Evolutionary conservation across 2,113 vertebrate species (phyloP).

Genomic region (Ardeotis arabs): DNA sequence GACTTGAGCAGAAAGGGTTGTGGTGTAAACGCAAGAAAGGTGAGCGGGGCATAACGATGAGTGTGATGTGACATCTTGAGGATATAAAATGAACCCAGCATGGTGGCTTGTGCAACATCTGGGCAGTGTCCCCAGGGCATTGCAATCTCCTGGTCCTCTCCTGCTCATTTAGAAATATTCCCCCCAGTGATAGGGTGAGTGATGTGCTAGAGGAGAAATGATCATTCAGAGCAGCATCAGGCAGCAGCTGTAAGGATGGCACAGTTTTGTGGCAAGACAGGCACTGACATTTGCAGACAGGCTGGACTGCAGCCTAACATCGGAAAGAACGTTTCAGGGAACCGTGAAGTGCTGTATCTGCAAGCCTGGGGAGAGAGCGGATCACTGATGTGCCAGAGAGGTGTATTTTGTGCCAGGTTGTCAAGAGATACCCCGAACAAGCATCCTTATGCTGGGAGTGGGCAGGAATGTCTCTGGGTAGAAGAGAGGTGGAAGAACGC

Average conservation of each 20-base stretch:
- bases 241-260: background rate
- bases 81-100: background rate
- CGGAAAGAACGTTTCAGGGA: background rate
- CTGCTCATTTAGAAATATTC: background rate
- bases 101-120: background rate
- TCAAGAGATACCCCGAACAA: background rate
- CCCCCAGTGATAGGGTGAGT: background rate
- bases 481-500: background rate
- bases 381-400: background rate
- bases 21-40: background rate
- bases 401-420: background rate
- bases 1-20: background rate
- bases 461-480: background rate
- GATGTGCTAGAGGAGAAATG: background rate
- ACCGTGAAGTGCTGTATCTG: background rate
- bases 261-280: background rate
- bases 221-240: background rate
- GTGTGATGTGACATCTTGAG: background rate
- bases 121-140: too few relatives aligned
- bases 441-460: background rate
- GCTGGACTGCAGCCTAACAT: background rate
- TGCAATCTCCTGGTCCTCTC: background rate
- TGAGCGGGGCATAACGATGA: fast-evolving
- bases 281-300: background rate
- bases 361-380: background rate